A percentile compares a stretch with the other conserved stretches of the same genome.
Evolutionary conservation across 2,113 vertebrate species (phyloP).

Genomic region (Oceanodroma tethys): DNA sequence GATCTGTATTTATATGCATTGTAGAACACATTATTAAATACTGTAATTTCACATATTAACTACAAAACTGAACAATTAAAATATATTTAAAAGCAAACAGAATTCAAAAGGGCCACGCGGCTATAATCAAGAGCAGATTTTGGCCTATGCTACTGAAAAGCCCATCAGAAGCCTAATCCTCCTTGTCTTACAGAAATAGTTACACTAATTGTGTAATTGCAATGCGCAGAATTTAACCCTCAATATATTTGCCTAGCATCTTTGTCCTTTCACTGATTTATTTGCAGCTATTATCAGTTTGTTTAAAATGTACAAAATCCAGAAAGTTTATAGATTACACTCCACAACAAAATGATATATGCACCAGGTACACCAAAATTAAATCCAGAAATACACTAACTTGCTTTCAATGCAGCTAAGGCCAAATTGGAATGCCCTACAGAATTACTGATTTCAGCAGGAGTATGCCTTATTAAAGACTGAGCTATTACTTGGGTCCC

Average conservation of each 20-base stretch:
- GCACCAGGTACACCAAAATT: background rate
- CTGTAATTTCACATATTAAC: background rate
- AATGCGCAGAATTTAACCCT: background rate
- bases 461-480: background rate
- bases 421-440: background rate
- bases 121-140: slow-evolving; percentile 41
- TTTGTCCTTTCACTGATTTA: background rate
- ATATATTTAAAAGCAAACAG: background rate
- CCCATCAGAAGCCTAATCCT: slow-evolving; percentile 37
- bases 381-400: background rate
- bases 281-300: background rate
- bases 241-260: background rate
- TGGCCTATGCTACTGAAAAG: slow-evolving; percentile 9
- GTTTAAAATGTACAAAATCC: background rate
- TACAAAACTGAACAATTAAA: background rate
- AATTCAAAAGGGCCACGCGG: background rate
- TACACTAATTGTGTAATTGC: slow-evolving; percentile 7
- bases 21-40: background rate
- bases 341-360: background rate
- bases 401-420: background rate
- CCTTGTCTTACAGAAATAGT: slow-evolving; percentile 44
- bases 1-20: background rate
- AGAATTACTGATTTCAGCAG: background rate
- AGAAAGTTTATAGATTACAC: background rate
- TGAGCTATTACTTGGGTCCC: background rate